Conservation (phyloP, 2,888 invertebrate species). For the Heliconius aoede region DNA sequence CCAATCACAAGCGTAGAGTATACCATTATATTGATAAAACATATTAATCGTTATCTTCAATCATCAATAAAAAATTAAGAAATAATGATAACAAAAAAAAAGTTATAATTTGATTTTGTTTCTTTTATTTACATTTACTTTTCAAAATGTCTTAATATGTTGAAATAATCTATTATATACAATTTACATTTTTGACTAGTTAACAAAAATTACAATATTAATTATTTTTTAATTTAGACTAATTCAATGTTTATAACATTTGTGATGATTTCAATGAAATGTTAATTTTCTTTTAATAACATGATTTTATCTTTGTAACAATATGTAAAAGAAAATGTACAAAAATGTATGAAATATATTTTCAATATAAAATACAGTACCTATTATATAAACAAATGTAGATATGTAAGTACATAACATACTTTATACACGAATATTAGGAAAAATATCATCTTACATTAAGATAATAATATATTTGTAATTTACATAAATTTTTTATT, state of each 20-base stretch:
- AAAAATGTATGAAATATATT: constrained; percentile 8
- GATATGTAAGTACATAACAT: constrained; percentile 9
- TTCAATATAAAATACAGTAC: constrained; percentile 8
- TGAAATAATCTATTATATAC: constrained; percentile 5
- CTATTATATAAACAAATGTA: not conserved
- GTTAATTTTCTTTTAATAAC: not conserved
- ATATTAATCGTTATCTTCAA: not conserved
- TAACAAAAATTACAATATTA: constrained; percentile 45
- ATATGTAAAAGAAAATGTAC: not conserved
- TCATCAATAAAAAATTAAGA: not conserved
- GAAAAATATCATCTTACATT: not conserved
- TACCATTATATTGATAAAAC: constrained; percentile 8
- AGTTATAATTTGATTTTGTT: not conserved
- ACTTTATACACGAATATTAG: not conserved
- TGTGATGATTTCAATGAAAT: not conserved
- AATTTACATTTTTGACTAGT: constrained; percentile 58
- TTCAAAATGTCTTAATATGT: constrained; percentile 1
- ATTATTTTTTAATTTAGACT: constrained; percentile 14
- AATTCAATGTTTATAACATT: not conserved
- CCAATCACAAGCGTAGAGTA: not conserved
- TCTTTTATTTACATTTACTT: constrained; percentile 6
- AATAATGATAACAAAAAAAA: not conserved
- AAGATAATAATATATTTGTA: not conserved
- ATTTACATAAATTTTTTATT: constrained; percentile 1
- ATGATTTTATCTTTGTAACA: not conserved